Conservation (phyloP, 37 sponge, comb jelly and placozoan species). For the Ephydatia muelleri region DNA sequence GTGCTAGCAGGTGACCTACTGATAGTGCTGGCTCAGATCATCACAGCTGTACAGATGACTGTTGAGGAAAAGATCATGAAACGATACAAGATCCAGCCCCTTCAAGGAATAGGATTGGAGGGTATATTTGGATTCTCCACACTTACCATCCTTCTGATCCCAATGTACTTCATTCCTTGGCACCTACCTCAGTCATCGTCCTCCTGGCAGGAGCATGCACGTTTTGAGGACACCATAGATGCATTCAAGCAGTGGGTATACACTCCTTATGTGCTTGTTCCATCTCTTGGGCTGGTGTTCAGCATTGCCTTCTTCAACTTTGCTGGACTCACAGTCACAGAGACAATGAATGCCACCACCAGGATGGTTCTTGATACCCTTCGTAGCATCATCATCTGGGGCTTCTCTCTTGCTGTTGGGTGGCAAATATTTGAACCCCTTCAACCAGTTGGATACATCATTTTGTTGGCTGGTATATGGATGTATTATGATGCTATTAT, state of each 20-base stretch:
- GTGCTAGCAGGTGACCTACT: conserved; percentile 87
- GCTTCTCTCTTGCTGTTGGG: conserved; percentile 66
- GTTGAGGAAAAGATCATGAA: conserved; percentile 90
- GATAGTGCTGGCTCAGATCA: conserved; percentile 89
- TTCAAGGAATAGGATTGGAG: conserved; percentile 96
- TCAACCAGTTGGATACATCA: conserved; percentile 84
- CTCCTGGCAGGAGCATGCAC: conserved; percentile 68
- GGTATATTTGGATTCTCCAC: conserved; percentile 90
- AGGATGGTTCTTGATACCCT: conserved; percentile 92
- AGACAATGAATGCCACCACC: conserved; percentile 88
- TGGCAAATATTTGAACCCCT: conserved; percentile 88
- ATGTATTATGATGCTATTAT: conserved; percentile 89
- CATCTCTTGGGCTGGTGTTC: conserved; percentile 77
- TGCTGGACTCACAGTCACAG: conserved; percentile 90
- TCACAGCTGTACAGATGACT: conserved; percentile 85
- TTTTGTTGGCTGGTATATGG: conserved; percentile 84
- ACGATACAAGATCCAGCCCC: conserved; percentile 86
- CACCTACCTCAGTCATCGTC: conserved; percentile 65
- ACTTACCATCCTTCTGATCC: conserved; percentile 68
- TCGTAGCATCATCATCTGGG: conserved; percentile 94
- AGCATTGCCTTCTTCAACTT: conserved; percentile 98
- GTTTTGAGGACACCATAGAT: conserved; percentile 94
- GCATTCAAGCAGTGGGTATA: conserved; percentile 69
- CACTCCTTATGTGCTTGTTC: conserved; percentile 41
- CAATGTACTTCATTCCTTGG: conserved; percentile 96